Conservation (phyloP, 2,797 vertebrate species). For the Molossus alvarezi region DNA sequence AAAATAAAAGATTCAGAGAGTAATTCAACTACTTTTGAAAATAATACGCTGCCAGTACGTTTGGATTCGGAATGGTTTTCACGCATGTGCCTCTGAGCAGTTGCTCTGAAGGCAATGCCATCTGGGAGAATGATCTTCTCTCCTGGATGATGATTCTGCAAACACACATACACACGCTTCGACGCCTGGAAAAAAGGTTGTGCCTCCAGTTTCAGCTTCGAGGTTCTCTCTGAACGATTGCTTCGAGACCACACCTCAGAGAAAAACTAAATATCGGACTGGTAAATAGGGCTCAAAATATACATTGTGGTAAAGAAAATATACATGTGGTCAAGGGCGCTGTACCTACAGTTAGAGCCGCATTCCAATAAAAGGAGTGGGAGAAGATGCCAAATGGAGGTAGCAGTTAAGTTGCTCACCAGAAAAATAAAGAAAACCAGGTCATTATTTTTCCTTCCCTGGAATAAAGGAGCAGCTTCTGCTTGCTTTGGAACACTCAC, state of each 20-base stretch:
- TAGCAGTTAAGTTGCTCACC: slow-evolving; percentile 63
- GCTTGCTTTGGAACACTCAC: slow-evolving; percentile 66
- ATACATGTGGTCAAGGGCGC: slow-evolving; percentile 9
- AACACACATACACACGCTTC: not conserved
- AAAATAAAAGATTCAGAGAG: slow-evolving; percentile 53
- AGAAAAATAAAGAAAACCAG: slow-evolving; percentile 60
- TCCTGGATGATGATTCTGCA: slow-evolving; percentile 26
- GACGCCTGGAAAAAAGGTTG: slow-evolving; percentile 18
- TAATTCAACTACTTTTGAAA: slow-evolving; percentile 50
- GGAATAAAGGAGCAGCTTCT: slow-evolving; percentile 64
- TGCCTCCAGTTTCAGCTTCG: not conserved
- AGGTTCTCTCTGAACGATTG: slow-evolving; percentile 44
- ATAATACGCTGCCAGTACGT: not conserved
- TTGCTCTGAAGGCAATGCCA: slow-evolving; percentile 64
- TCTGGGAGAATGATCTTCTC: slow-evolving; percentile 63
- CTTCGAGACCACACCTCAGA: slow-evolving; percentile 41
- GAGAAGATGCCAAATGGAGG: not conserved
- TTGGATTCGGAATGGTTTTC: slow-evolving; percentile 57
- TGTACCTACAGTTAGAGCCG: slow-evolving; percentile 6
- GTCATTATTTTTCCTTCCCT: slow-evolving; percentile 74
- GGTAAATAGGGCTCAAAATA: slow-evolving; percentile 36
- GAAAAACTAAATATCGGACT: not conserved
- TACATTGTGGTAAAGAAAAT: slow-evolving; percentile 52
- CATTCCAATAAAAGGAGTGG: slow-evolving; percentile 58
- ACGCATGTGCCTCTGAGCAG: slow-evolving; percentile 18